A percentile compares a stretch with the other conserved stretches of the same genome.
Conservation (phyloP, 64 coral and sea anemone species). For the Pocillopora damicornis region DNA sequence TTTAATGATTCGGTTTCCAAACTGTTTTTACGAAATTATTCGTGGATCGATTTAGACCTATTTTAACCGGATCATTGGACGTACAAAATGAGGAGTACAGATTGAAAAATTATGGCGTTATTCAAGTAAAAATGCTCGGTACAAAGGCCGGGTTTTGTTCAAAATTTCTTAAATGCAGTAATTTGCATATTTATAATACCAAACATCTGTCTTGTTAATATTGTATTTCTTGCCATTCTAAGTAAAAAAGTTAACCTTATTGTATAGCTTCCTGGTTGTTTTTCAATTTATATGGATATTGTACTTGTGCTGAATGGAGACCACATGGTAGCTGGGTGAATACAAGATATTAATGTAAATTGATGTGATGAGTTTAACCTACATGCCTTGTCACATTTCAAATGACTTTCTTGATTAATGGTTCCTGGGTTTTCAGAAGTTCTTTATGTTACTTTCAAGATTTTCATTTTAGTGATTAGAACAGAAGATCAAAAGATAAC, state of each 20-base stretch:
- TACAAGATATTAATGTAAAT: too few relatives aligned
- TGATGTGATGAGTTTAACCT: too few relatives aligned
- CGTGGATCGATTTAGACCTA: not conserved
- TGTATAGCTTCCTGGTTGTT: not conserved
- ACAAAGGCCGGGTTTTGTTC: not conserved
- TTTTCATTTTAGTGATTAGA: too few relatives aligned
- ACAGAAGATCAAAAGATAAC: too few relatives aligned
- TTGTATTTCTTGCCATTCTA: not conserved
- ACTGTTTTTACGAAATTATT: conserved; percentile 12
- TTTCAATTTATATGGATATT: not conserved
- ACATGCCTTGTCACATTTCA: too few relatives aligned
- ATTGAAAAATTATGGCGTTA: not conserved
- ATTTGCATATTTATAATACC: conserved; percentile 12
- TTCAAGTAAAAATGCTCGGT: not conserved
- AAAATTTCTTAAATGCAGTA: not conserved
- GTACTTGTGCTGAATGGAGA: not conserved
- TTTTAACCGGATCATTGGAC: conserved; percentile 5
- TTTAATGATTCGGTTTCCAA: not conserved
- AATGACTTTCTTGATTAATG: too few relatives aligned
- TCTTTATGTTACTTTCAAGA: too few relatives aligned
- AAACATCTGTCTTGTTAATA: conserved; percentile 18
- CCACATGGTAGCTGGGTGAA: not conserved
- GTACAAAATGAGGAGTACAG: not conserved
- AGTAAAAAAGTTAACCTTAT: not conserved
- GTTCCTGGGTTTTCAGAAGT: too few relatives aligned